Conservation (phyloP, 2,888 invertebrate genomes). For the Andrena minutula region DNA sequence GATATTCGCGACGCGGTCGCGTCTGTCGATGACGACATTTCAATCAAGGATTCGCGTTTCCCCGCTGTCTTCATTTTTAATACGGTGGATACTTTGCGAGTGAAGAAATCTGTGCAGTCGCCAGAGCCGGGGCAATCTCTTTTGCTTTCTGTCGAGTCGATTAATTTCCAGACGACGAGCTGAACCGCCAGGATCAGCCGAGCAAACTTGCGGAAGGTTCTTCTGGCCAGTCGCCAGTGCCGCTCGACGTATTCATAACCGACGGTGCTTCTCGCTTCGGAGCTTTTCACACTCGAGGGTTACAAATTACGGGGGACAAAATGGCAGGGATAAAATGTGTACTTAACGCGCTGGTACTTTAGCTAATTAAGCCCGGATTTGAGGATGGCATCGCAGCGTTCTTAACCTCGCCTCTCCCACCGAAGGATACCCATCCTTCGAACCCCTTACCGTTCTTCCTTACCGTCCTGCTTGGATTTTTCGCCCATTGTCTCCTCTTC, state of each 20-base stretch:
- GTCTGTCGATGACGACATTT: constrained; percentile 1
- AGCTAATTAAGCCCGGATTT: constrained; percentile 66
- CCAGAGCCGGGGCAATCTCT: neutral
- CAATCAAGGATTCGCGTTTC: neutral
- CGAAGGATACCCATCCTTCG: constrained; percentile 25
- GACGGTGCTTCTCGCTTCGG: constrained; percentile 58
- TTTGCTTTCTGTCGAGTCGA: constrained; percentile 28
- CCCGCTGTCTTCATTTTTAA: no score
- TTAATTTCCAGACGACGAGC: constrained; percentile 13
- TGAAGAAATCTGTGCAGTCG: neutral
- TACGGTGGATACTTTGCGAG: no score
- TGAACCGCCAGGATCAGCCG: constrained; percentile 19
- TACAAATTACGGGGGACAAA: constrained; percentile 61
- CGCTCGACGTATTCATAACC: constrained; percentile 81
- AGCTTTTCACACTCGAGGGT: constrained; percentile 58
- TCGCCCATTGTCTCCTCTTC: constrained; percentile 11
- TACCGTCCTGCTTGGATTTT: neutral
- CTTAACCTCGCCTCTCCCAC: constrained; percentile 3
- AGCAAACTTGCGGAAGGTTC: constrained; percentile 53
- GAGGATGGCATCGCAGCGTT: constrained; percentile 9
- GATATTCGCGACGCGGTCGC: neutral
- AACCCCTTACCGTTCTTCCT: constrained; percentile 1
- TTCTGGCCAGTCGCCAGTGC: constrained; percentile 77
- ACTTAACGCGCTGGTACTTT: constrained; percentile 52
- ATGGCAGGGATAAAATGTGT: constrained; percentile 55